Evolutionary conservation across 2,888 invertebrate genomes (phyloP).

Genomic region (Osmoderma eremita): DNA sequence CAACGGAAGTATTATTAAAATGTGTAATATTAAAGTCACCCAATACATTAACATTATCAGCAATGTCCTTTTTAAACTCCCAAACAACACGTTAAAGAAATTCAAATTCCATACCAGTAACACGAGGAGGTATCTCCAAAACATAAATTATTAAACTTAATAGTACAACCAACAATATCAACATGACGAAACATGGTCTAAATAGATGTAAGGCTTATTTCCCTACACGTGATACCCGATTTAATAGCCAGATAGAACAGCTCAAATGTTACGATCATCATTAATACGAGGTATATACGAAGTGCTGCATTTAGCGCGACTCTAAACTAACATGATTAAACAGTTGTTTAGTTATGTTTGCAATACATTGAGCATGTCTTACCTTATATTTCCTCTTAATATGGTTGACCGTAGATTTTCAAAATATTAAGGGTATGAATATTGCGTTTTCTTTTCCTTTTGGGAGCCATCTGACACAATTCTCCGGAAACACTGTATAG

Average conservation of each 20-base stretch:
- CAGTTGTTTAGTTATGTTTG: no score
- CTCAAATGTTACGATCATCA: no score
- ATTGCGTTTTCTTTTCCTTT: no score
- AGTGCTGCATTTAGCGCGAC: no score
- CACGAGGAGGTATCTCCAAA: background rate
- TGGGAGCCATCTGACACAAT: no score
- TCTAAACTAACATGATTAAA: no score
- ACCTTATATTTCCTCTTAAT: no score
- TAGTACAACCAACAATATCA: background rate
- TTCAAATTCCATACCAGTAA: background rate
- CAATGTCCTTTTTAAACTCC: background rate
- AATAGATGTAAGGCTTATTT: background rate
- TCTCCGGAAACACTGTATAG: no score
- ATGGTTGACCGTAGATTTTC: no score
- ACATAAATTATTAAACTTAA: background rate
- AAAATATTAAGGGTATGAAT: no score
- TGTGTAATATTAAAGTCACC: conserved; percentile 5
- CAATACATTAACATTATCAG: background rate
- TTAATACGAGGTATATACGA: no score
- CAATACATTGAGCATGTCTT: no score
- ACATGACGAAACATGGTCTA: background rate
- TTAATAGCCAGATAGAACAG: background rate
- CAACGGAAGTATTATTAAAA: background rate
- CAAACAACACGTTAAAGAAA: background rate
- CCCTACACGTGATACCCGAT: background rate